Evolutionary conservation across 1,140 invertebrate genomes (phyloP).

Genomic region (Arion vulgaris): DNA sequence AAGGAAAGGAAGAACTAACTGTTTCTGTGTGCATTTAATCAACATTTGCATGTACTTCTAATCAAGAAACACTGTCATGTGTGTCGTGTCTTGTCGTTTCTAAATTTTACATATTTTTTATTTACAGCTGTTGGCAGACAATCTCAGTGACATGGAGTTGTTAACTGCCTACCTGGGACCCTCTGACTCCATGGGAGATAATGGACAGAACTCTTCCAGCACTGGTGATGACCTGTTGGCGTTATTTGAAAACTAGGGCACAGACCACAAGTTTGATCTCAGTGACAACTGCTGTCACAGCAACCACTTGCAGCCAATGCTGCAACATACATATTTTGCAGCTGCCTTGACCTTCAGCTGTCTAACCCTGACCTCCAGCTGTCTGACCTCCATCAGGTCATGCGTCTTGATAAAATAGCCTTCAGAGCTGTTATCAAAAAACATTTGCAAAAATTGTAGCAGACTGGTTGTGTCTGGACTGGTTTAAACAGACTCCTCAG

Average conservation of each 20-base stretch:
- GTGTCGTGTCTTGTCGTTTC: too few relatives aligned
- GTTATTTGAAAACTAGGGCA: conserved; percentile 64
- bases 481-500: neutral
- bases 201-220: conserved; percentile 57
- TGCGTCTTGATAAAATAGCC: too few relatives aligned
- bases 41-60: too few relatives aligned
- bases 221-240: conserved; percentile 69
- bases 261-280: neutral
- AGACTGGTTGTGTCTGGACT: too few relatives aligned
- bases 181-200: conserved; percentile 71
- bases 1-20: too few relatives aligned
- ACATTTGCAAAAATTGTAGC: too few relatives aligned
- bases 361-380: too few relatives aligned
- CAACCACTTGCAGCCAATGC: neutral
- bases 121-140: conserved; percentile 88
- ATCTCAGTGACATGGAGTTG: conserved; percentile 92
- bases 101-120: conserved; percentile 43
- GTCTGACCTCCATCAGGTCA: too few relatives aligned
- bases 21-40: too few relatives aligned
- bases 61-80: too few relatives aligned
- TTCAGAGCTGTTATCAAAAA: too few relatives aligned
- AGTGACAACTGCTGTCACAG: neutral
- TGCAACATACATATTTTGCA: neutral
- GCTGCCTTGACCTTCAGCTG: too few relatives aligned
- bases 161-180: conserved; percentile 92